Conservation (phyloP, 2,797 vertebrate genomes). For the Urophycis tenuis region DNA sequence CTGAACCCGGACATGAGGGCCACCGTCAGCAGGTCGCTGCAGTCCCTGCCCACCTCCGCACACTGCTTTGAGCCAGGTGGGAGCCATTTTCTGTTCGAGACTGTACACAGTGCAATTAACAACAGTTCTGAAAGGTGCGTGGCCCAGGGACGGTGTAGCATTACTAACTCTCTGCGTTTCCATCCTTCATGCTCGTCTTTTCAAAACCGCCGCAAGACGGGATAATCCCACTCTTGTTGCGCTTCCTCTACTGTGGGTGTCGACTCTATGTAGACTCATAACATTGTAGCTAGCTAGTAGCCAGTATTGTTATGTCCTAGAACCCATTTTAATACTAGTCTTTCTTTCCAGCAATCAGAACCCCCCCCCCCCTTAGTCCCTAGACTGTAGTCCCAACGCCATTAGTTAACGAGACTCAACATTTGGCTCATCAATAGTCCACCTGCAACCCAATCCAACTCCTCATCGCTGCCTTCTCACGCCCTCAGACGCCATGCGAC, state of each 20-base stretch:
- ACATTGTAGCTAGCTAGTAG: too few relatives aligned
- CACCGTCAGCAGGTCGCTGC: slow-evolving; percentile 86
- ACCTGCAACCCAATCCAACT: not conserved
- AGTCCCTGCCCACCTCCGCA: slow-evolving; percentile 82
- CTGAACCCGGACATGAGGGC: slow-evolving; percentile 87
- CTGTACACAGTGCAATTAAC: not conserved
- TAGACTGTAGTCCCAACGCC: not conserved
- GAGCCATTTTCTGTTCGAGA: too few relatives aligned
- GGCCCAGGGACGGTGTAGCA: not conserved
- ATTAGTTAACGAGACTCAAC: not conserved
- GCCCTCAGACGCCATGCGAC: slow-evolving; percentile 60
- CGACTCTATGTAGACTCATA: not conserved
- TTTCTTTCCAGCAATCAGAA: not conserved
- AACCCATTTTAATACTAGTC: not conserved
- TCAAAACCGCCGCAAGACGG: slow-evolving; percentile 52
- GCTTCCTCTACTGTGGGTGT: slow-evolving; percentile 66
- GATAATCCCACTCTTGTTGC: slow-evolving; percentile 52
- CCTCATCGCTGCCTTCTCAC: not conserved
- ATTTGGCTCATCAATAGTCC: slow-evolving; percentile 25
- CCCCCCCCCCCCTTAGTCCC: not conserved
- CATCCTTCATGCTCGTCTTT: not conserved
- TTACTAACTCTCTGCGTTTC: not conserved
- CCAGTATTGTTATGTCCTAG: not conserved
- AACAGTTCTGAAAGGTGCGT: too few relatives aligned
- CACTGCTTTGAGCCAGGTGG: slow-evolving; percentile 63